These are phyloP conservation scores for Pterois miles DNA, from an alignment of 2,797 vertebrate genomes.

Conservation along the genomic window DNA sequence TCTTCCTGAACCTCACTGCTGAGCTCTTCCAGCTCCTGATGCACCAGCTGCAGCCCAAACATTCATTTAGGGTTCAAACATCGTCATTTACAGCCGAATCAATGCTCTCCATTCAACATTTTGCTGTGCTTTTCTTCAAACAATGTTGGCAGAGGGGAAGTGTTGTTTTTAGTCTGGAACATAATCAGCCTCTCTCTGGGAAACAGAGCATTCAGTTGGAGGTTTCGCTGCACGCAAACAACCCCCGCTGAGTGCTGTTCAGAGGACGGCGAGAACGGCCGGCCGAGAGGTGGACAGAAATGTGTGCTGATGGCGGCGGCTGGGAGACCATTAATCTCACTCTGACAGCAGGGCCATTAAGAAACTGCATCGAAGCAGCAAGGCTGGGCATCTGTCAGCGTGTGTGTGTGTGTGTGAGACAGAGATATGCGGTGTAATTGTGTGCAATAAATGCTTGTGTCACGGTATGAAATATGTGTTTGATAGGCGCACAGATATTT, in stretches of 20 bases:
- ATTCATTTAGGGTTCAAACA: background rate
- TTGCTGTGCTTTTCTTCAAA: background rate
- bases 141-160: background rate
- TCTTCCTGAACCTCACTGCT: too few relatives aligned
- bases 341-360: slow-evolving; percentile 71
- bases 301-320: slow-evolving; percentile 56
- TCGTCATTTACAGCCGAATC: background rate
- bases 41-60: background rate
- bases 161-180: slow-evolving; percentile 25
- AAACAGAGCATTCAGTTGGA: slow-evolving; percentile 19
- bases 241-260: slow-evolving; percentile 25
- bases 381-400: slow-evolving; percentile 14
- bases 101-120: background rate
- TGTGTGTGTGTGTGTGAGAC: background rate
- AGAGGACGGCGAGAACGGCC: slow-evolving; percentile 39
- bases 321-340: slow-evolving; percentile 69
- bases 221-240: slow-evolving; percentile 38
- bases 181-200: slow-evolving; percentile 30
- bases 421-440: slow-evolving; percentile 32
- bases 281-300: slow-evolving; percentile 53
- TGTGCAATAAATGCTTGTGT: slow-evolving; percentile 55
- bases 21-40: background rate
- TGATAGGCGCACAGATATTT: slow-evolving; percentile 10
- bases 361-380: slow-evolving; percentile 54
- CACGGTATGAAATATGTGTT: slow-evolving; percentile 32